Evolutionary conservation across 1,140 invertebrate genomes (phyloP).

Genomic region (Uloborus diversus): DNA sequence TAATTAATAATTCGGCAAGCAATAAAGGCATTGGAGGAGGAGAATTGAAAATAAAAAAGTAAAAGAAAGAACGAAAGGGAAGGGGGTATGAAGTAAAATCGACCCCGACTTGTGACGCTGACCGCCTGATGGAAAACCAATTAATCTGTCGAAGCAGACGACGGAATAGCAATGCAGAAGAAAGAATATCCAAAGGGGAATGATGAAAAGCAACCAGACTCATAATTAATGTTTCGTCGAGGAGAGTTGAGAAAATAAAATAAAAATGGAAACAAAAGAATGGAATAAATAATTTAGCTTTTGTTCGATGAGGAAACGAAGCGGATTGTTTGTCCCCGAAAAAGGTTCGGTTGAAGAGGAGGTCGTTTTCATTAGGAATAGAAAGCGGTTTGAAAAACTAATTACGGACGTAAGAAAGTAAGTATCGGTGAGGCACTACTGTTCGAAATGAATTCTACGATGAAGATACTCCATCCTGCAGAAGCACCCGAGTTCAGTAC

Average conservation of each 20-base stretch:
- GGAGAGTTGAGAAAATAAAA: background rate
- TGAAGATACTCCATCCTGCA: too few relatives aligned
- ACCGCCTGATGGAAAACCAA: conserved; percentile 4
- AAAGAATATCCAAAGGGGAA: background rate
- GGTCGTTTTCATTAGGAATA: conserved; percentile 30
- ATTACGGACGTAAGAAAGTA: conserved; percentile 27
- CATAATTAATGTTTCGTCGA: conserved; percentile 25
- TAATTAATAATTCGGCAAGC: conserved; percentile 23
- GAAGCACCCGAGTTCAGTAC: too few relatives aligned
- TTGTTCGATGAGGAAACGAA: background rate
- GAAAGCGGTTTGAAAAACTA: conserved; percentile 28
- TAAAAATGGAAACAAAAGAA: background rate
- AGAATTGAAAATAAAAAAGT: too few relatives aligned
- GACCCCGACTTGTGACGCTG: too few relatives aligned
- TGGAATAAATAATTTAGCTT: conserved; percentile 44
- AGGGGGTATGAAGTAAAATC: too few relatives aligned
- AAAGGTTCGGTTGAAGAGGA: background rate
- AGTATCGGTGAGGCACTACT: background rate
- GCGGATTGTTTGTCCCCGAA: conserved; percentile 12
- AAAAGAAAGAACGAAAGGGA: too few relatives aligned
- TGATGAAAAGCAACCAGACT: background rate
- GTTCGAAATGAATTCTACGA: too few relatives aligned
- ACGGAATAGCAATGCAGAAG: background rate
- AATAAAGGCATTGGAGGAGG: too few relatives aligned
- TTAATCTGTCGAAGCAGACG: conserved; percentile 14